Percentiles rank a stretch among this genome's conserved stretches.
Evolutionary conservation across 1,140 invertebrate genomes (phyloP).

Genomic region (Thaumetopoea pityocampa): DNA sequence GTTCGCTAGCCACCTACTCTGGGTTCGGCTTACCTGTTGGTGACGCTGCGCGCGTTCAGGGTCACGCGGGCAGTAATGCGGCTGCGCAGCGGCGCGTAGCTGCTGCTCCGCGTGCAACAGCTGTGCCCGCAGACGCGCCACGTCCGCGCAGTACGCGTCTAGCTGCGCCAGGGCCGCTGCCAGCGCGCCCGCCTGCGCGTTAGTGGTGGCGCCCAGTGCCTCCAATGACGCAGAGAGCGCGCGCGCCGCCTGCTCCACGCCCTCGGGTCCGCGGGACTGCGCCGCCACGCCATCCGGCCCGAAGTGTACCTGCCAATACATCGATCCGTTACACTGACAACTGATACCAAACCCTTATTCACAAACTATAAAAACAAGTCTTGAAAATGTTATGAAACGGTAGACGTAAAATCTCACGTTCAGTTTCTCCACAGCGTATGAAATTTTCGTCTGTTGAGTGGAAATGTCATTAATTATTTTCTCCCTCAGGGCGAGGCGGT

Average conservation of each 20-base stretch:
- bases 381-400: neutral
- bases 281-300: slow-evolving; percentile 83
- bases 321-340: neutral
- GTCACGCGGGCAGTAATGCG: slow-evolving; percentile 88
- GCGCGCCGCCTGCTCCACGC: slow-evolving; percentile 83
- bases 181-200: slow-evolving; percentile 82
- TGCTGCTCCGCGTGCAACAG: slow-evolving; percentile 91
- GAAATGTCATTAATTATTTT: slow-evolving; percentile 91
- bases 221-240: slow-evolving; percentile 83
- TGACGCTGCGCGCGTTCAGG: slow-evolving; percentile 89
- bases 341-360: slow-evolving; percentile 2
- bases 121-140: slow-evolving; percentile 88
- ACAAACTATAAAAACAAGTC: neutral
- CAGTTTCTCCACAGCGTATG: slow-evolving; percentile 94
- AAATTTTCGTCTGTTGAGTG: slow-evolving; percentile 93
- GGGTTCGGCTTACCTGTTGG: slow-evolving; percentile 89
- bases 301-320: slow-evolving; percentile 85
- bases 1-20: slow-evolving; percentile 48
- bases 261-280: slow-evolving; percentile 79
- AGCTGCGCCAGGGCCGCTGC: slow-evolving; percentile 88
- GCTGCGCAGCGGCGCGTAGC: slow-evolving; percentile 86
- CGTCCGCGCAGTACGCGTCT: slow-evolving; percentile 92
- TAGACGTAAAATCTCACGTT: slow-evolving; percentile 76
- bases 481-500: slow-evolving; percentile 89
- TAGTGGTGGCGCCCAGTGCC: slow-evolving; percentile 77